phyloP scores from a whole-genome alignment of 2,113 vertebrate species.

The Andinoacara biseriatus region DNA sequence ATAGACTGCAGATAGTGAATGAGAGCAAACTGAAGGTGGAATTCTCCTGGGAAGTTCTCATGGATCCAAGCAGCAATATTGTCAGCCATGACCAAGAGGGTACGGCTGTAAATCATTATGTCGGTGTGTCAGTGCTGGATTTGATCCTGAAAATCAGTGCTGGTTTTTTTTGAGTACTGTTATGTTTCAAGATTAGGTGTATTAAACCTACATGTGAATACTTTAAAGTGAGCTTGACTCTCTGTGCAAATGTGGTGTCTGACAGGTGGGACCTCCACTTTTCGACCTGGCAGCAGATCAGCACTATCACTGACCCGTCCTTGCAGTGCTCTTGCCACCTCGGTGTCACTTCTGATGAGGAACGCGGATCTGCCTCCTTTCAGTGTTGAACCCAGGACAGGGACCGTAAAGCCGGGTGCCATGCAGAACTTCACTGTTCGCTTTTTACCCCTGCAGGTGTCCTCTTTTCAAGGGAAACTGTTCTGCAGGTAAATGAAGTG shows the following conservation, averaged over 20 bases:
- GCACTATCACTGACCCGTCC: slow-evolving; percentile 12
- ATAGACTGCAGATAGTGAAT: slow-evolving; percentile 80
- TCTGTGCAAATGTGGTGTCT: background rate
- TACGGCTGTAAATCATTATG: slow-evolving; percentile 15
- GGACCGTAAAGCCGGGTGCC: slow-evolving; percentile 75
- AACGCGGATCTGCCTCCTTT: slow-evolving; percentile 57
- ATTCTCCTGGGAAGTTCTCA: slow-evolving; percentile 80
- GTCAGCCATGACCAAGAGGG: slow-evolving; percentile 55
- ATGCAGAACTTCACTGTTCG: slow-evolving; percentile 78
- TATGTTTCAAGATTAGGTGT: too few relatives aligned
- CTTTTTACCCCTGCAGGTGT: slow-evolving; percentile 83
- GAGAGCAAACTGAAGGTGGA: slow-evolving; percentile 81
- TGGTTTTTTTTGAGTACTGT: background rate
- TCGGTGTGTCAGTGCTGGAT: background rate
- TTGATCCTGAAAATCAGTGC: too few relatives aligned
- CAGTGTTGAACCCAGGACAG: slow-evolving; percentile 80
- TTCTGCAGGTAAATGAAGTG: slow-evolving; percentile 84
- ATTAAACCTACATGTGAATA: background rate
- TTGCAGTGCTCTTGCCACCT: slow-evolving; percentile 46
- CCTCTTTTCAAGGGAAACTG: slow-evolving; percentile 80
- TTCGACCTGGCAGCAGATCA: slow-evolving; percentile 45
- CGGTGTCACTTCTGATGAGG: slow-evolving; percentile 23
- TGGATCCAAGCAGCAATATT: slow-evolving; percentile 54
- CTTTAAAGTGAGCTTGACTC: background rate
- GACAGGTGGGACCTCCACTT: slow-evolving; percentile 30